A percentile compares a stretch with the other conserved stretches of the same genome.
phyloP scores from a whole-genome alignment of 1,140 invertebrate genomes.

The Brachionus plicatilis region DNA sequence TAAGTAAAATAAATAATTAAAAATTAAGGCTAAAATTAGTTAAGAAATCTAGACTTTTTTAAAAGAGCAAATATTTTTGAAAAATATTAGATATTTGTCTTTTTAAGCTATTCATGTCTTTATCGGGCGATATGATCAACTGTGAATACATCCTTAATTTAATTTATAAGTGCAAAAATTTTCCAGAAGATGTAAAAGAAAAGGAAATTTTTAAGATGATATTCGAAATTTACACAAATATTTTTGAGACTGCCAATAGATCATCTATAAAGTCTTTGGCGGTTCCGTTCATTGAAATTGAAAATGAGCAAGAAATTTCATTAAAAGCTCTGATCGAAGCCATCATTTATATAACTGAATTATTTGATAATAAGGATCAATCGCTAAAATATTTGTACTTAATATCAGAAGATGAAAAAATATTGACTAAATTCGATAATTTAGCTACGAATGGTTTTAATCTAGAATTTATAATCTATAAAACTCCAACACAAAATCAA shows the following conservation, averaged over 20 bases:
- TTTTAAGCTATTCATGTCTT: not conserved
- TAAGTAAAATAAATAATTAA: not conserved
- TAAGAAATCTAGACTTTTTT: no score
- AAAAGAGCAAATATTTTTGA: no score
- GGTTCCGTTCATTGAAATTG: not conserved
- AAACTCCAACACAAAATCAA: not conserved
- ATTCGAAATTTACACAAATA: not conserved
- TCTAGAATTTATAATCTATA: not conserved
- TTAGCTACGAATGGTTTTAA: not conserved
- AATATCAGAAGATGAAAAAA: not conserved
- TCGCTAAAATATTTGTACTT: not conserved
- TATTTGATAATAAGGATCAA: not conserved
- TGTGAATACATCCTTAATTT: slow-evolving; percentile 19
- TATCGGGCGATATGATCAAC: not conserved
- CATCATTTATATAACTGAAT: not conserved
- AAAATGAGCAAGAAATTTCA: not conserved
- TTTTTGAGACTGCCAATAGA: not conserved
- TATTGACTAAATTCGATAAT: slow-evolving; percentile 7
- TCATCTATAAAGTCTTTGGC: not conserved
- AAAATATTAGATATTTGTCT: not conserved
- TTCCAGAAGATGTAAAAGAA: not conserved
- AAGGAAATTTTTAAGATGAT: not conserved
- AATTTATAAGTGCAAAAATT: not conserved
- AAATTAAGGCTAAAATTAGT: no score
- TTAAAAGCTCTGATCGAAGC: not conserved